Conservation (phyloP, 2,113 vertebrate species). For the Montifringilla adamsi region DNA sequence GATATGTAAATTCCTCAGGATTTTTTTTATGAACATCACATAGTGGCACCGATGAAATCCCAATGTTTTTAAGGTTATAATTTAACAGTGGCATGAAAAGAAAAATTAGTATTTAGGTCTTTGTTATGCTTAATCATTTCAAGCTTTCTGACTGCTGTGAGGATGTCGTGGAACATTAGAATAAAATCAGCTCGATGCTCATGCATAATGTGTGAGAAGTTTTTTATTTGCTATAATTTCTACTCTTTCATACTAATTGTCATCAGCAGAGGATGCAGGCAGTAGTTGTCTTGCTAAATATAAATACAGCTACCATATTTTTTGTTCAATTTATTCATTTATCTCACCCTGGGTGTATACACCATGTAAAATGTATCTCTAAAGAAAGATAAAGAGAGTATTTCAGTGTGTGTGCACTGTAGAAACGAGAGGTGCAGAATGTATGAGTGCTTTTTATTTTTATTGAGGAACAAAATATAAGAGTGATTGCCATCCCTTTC, state of each 20-base stretch:
- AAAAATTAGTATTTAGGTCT: not conserved
- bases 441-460: not conserved
- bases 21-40: not conserved
- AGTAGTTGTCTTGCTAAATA: not conserved
- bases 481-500: not conserved
- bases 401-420: not conserved
- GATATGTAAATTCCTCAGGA: not conserved
- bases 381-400: not conserved
- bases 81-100: slow-evolving; percentile 17
- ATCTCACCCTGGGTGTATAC: not conserved
- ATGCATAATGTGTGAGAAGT: not conserved
- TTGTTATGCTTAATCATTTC: slow-evolving; percentile 38
- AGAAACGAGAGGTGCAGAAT: not conserved
- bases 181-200: slow-evolving; percentile 26
- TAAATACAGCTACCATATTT: not conserved
- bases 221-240: slow-evolving; percentile 24
- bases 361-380: not conserved
- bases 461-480: not conserved
- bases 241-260: slow-evolving; percentile 39
- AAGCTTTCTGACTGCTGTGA: slow-evolving; percentile 6
- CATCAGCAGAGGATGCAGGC: slow-evolving; percentile 13
- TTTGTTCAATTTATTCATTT: not conserved
- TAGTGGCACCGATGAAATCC: not conserved
- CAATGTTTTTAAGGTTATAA: not conserved
- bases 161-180: not conserved